Percentiles rank a stretch among this genome's conserved stretches.
Evolutionary conservation across 1,140 invertebrate species (phyloP).

Genomic region (Drosophila azteca): DNA sequence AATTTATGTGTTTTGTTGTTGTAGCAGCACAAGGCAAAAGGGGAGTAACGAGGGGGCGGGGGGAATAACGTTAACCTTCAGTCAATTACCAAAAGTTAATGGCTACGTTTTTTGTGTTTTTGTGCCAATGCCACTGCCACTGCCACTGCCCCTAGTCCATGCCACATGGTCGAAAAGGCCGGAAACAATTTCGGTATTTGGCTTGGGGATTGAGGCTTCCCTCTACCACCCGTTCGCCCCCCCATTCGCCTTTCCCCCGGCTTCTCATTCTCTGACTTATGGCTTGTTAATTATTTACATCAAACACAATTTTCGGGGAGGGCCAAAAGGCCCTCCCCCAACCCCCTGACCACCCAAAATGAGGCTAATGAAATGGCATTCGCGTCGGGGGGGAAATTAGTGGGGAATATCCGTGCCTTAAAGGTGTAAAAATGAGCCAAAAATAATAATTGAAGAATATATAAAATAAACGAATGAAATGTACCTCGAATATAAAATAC

Average conservation of each 20-base stretch:
- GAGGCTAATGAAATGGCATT: constrained; percentile 65
- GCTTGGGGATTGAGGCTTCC: constrained; percentile 1
- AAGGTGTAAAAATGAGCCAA: background rate
- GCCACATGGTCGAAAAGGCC: background rate
- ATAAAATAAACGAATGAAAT: too few species aligned
- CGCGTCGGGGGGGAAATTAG: constrained; percentile 40
- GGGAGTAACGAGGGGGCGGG: too few species aligned
- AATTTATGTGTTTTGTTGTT: too few species aligned
- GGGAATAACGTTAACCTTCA: too few species aligned
- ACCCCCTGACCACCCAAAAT: constrained; percentile 9
- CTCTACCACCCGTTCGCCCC: too few species aligned
- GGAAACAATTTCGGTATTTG: constrained; percentile 11
- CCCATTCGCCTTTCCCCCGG: constrained; percentile 1
- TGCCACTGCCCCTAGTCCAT: background rate
- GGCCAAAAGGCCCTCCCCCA: background rate
- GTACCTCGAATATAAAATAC: too few species aligned
- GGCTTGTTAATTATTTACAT: constrained; percentile 72
- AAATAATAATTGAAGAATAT: background rate
- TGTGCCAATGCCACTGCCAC: constrained; percentile 3
- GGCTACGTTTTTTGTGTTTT: background rate
- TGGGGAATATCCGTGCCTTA: constrained; percentile 14
- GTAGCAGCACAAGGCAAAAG: too few species aligned
- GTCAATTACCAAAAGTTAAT: too few species aligned
- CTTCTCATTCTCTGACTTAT: constrained; percentile 11
- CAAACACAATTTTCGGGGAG: constrained; percentile 37